Base-by-base conservation (phyloP, 2,113 vertebrate genomes). In the Merops nubicus region DNA sequence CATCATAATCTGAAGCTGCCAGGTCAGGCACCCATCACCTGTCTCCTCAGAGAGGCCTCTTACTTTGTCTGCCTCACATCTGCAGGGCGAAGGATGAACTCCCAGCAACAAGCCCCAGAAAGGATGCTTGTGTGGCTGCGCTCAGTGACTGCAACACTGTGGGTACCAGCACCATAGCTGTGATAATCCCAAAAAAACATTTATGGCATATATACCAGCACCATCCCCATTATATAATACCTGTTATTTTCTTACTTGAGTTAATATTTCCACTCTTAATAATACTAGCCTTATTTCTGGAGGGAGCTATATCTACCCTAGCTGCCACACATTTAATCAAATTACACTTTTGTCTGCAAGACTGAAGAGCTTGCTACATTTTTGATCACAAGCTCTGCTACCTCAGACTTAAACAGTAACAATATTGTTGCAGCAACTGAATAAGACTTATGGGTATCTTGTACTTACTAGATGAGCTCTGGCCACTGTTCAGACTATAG, bases 381-480 rank as follows among this genome's bases (percentile, higher is more conserved):
- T 91, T 80, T 83, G 79, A 90, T 80, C 80, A 81, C n/a, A 64
- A 89, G 69, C 51, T 70, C 85, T 69, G 73, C 88, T 67, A 93
- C 11, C 31, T 88, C 79, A 81, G 83, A 29, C 47, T 92, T 78
- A 89, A 87, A 82, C 40, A 96, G 84, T 59, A 91, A 70, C 43
- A 74, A 11, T 89, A 90, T 93, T 65, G 80, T 81, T 89, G 14
- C 40, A 84, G 17, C 11, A 43, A 60, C 68, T 89, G 51, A 88
- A 59, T n/a, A 65, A 93, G 75, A 73, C 72, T 28, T 38, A 33
- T 57, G 57, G 29, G 19, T 85, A 57, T 78, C 74, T 91, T 45
- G 64, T 85, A 96, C 99, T 99, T 98, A 99, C 99, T 99, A 89
- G 99, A 99, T 87, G 99, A 99, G 94, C 99, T 99, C 88, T 98